phyloP scores from a whole-genome alignment of 2,113 vertebrate genomes.

The Aldabrachelys gigantea region DNA sequence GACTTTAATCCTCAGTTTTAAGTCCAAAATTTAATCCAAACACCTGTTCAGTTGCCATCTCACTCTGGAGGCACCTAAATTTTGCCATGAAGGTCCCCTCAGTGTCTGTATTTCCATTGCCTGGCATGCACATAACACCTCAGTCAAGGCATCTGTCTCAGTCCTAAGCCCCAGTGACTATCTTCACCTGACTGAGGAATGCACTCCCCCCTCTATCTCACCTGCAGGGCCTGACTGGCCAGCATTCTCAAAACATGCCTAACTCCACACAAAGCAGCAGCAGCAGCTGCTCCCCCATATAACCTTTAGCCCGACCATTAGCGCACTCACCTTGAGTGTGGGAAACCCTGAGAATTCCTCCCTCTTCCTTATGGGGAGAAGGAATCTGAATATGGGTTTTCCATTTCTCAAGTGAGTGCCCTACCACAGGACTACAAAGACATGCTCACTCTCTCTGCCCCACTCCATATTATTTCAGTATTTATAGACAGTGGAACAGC shows the following conservation, averaged over 20 bases:
- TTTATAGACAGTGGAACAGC: not conserved
- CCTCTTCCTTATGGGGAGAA: no score
- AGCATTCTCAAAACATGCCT: not conserved
- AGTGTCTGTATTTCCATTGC: not conserved
- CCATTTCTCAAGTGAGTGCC: not conserved
- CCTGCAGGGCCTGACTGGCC: not conserved
- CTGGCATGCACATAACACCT: not conserved
- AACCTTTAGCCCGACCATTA: not conserved
- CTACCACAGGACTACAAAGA: not conserved
- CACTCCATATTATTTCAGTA: not conserved
- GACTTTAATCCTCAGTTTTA: not conserved
- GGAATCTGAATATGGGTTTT: not conserved
- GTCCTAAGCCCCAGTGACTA: not conserved
- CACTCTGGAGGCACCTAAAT: not conserved
- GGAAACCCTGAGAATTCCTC: not conserved
- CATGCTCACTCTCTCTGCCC: not conserved
- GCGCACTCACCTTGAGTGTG: not conserved
- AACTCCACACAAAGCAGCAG: not conserved
- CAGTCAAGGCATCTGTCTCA: not conserved
- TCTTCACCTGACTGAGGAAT: not conserved
- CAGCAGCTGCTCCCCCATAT: not conserved
- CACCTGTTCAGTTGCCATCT: not conserved
- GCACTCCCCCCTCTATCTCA: not conserved
- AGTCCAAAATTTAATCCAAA: not conserved
- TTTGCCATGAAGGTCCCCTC: not conserved